Evolutionary conservation across 2,113 vertebrate species (phyloP), one percentile per base, ranked within the genome.

Genomic region (Strix uralensis): DNA sequence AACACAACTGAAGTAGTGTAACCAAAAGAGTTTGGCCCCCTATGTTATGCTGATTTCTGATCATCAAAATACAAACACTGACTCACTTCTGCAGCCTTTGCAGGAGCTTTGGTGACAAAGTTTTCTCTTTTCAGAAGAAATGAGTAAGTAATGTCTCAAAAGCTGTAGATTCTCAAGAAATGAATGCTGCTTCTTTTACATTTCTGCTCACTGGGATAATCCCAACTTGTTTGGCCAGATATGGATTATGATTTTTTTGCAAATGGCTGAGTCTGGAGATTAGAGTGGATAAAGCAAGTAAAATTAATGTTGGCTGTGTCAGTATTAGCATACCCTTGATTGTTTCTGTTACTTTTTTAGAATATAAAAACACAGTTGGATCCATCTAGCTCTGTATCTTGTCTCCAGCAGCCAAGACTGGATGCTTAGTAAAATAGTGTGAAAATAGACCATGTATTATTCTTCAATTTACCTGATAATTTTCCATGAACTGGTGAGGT

Each of bases 241-340:
- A 78, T 61, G 52, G 90, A 78, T 91, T 93, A 85, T 84, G 49
- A 89, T 87, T 92, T 91, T 91, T 54, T 94, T 86, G 40, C 58
- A 87, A 94, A 79, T 61, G 40, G 44, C 36, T 65, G 34, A 88
- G 27, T 38, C 69, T 67, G 63, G 83, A 87, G 78, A 94, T 92
- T 62, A 92, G 40, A 75, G 23, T 85, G 81, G 70, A 75, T 94
- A 91, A 95, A 92, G 62, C 21, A 57, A 79, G 81, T 62, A 29
- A 97, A 95, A 95, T 88, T 81, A 84, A 86, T 54, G 52, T 63
- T 91, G 66, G 51, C 44, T 88, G 20, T 86, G 13, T 82, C 73
- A 58, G 73, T 58, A 69, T 89, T 91, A 91, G 42, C 30, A 19
- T 85, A 52, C 17, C 57, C 81, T 65, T 23, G 10, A 85, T 46